Evolutionary conservation across 2,888 invertebrate genomes (phyloP), one percentile per base, ranked within the genome.

Genomic region (Lasioglossum vierecki): DNA sequence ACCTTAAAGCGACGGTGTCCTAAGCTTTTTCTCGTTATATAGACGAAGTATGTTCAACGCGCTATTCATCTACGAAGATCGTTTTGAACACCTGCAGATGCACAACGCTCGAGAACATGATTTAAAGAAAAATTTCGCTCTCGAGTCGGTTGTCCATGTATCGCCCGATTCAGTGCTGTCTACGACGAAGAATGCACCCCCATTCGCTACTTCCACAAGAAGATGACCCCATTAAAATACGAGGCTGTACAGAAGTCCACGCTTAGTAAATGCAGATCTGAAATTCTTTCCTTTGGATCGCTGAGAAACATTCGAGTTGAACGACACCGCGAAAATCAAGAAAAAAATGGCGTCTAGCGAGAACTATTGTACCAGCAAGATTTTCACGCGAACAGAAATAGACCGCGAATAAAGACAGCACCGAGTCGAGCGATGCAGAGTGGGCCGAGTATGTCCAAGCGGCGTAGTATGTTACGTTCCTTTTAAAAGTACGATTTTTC

Each of bases 401-500:
- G 9, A 68, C 2, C 63, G 15, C 22, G 39, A 68, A 39, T 22
- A 22, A 39, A 18, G 22, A 66, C 35, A 66, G 66, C 66, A 30
- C 66, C 35, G 0, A 18, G 8, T 66, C 35, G 9, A 63, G 60
- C 35, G 63, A 83, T 4, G 60, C 60, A 81, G 75, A 46, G 26
- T 30, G 39, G 41, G 8, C 35, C 49, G 35, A 68, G 74, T 11
- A 26, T 78, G 41, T 68, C 35, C 68, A 39, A 44, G 70, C 60
- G 60, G 39, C 41, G n/a, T 63, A 66, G 63, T 76, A 57, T 18
- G 74, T 70, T 60, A 82, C 82, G 86, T 86, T 86, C 86, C 79
- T 86, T 86, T n/a, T 63, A 53, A 80, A 49, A 78, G 15, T 78
- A 83, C 76, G 83, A 82, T 80, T 82, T 78, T 68, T 78, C 76